A percentile compares a stretch with the other conserved stretches of the same genome.
These are phyloP conservation scores for Rhyacophila evoluta DNA, from an alignment of 2,888 invertebrate genomes.

Conservation along the genomic window DNA sequence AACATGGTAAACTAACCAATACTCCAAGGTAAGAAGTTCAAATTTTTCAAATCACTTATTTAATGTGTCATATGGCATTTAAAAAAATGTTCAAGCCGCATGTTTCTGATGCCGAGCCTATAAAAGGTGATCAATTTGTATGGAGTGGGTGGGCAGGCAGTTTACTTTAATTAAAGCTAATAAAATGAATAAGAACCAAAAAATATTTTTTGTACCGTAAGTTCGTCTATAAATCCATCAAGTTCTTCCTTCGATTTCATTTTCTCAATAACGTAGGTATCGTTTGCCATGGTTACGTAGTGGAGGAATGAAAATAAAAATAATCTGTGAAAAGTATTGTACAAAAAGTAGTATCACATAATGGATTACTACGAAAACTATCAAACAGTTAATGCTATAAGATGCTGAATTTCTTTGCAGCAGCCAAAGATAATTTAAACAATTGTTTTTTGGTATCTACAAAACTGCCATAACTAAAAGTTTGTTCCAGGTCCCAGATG, in stretches of 20 bases:
- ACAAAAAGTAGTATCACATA: neutral
- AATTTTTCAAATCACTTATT: no score
- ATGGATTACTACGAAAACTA: neutral
- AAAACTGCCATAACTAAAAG: neutral
- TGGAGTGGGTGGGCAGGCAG: conserved; percentile 37
- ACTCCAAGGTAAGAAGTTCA: no score
- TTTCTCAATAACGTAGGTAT: conserved; percentile 57
- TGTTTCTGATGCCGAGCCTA: conserved; percentile 29
- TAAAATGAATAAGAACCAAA: no score
- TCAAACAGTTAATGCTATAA: neutral
- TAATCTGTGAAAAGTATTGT: neutral
- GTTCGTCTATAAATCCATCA: conserved; percentile 59
- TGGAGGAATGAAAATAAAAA: neutral
- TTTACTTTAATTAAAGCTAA: neutral
- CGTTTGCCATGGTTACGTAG: conserved; percentile 40
- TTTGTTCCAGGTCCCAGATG: neutral
- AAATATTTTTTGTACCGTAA: conserved; percentile 60
- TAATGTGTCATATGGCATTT: no score
- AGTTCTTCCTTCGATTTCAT: conserved; percentile 60
- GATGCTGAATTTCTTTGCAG: no score
- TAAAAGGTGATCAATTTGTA: conserved; percentile 47
- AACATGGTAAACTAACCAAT: no score
- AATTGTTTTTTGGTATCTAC: neutral
- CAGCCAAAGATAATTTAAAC: neutral
- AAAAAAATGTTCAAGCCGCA: no score